A percentile compares a stretch with the other conserved stretches of the same genome.
These are phyloP conservation scores for Pseudorectes ferrugineus DNA, from an alignment of 2,113 vertebrate genomes.

Conservation along the genomic window DNA sequence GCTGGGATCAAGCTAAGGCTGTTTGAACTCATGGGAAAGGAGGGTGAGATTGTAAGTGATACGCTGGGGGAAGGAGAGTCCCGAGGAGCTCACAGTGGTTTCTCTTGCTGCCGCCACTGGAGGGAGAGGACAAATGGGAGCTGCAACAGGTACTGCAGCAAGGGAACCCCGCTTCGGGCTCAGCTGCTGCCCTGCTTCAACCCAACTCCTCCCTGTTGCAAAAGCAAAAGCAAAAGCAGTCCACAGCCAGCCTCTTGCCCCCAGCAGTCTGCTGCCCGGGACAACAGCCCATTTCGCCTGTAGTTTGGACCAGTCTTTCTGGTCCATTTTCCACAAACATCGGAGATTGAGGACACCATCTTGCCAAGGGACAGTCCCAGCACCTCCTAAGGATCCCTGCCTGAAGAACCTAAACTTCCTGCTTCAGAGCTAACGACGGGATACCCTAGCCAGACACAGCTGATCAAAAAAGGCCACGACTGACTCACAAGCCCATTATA, in stretches of 20 bases:
- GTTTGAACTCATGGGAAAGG: not conserved
- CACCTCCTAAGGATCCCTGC: not conserved
- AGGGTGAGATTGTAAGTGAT: not conserved
- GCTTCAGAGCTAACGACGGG: not conserved
- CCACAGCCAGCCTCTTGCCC: not conserved
- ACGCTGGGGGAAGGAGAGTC: not conserved
- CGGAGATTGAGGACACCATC: not conserved
- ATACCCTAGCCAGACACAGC: not conserved
- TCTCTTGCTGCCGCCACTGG: not conserved
- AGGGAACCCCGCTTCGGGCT: rapidly evolving
- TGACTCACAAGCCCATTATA: constrained; percentile 35
- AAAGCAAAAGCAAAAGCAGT: not conserved
- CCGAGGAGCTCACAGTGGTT: not conserved
- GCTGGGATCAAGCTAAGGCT: not conserved
- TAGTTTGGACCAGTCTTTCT: not conserved
- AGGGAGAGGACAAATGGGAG: not conserved
- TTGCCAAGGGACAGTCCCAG: not conserved
- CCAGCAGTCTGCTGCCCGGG: not conserved
- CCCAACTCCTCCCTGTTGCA: not conserved
- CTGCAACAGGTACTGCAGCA: not conserved
- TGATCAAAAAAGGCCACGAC: not conserved
- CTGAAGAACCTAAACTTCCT: not conserved
- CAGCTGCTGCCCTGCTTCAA: not conserved
- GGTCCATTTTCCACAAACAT: not conserved
- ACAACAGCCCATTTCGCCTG: not conserved